These are phyloP conservation scores for Napeogenes sylphis DNA, from an alignment of 2,888 invertebrate species.

Conservation along the genomic window DNA sequence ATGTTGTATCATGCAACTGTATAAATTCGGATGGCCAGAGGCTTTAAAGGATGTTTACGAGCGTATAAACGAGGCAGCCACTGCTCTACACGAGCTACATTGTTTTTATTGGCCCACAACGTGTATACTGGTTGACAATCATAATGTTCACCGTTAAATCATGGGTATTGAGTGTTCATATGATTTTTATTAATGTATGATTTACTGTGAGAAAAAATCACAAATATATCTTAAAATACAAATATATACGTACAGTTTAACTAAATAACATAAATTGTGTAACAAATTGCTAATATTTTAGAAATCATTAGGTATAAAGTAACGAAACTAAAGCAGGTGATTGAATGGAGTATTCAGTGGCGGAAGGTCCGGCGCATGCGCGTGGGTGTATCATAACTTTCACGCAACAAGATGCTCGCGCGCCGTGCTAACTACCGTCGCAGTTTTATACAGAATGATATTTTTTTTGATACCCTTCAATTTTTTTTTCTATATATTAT, in stretches of 20 bases:
- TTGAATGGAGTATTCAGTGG: constrained; percentile 37
- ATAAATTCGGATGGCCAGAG: constrained; percentile 27
- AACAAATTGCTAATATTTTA: background rate
- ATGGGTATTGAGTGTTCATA: background rate
- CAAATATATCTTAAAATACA: background rate
- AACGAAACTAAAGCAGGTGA: constrained; percentile 21
- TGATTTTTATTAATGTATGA: constrained; percentile 2
- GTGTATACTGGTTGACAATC: constrained; percentile 17
- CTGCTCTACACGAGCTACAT: constrained; percentile 30
- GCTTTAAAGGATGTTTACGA: constrained; percentile 31
- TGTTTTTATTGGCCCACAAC: constrained; percentile 23
- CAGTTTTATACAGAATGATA: constrained; percentile 47
- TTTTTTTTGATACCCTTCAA: constrained; percentile 6
- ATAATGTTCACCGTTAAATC: constrained; percentile 13
- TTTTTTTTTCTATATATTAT: background rate
- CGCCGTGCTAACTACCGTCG: constrained; percentile 68
- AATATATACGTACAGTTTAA: background rate
- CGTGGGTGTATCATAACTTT: constrained; percentile 66
- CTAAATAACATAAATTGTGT: background rate
- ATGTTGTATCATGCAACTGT: constrained; percentile 14
- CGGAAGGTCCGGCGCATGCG: constrained; percentile 41
- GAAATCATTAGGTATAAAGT: constrained; percentile 3
- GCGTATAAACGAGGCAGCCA: constrained; percentile 39
- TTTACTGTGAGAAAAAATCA: background rate
- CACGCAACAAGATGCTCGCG: constrained; percentile 68